Percentiles rank a stretch among this genome's conserved stretches.
Evolutionary conservation across 2,797 vertebrate species (phyloP).

Genomic region (Salmo trutta): DNA sequence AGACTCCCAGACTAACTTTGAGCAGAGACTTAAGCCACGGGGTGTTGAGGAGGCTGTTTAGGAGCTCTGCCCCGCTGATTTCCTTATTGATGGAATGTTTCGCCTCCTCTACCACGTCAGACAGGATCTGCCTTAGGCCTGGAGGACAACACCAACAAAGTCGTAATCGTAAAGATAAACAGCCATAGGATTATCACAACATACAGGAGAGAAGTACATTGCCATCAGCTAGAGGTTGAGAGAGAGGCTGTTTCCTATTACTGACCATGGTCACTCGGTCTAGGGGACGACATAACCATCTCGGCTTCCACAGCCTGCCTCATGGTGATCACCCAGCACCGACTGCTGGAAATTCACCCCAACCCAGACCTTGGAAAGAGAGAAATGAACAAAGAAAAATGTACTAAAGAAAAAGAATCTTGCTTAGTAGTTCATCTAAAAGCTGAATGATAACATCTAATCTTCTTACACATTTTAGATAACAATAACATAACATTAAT

Average conservation of each 20-base stretch:
- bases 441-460: neutral
- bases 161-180: neutral
- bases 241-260: neutral
- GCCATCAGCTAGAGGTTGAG: neutral
- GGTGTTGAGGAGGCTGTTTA: conserved; percentile 86
- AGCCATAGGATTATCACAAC: neutral
- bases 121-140: conserved; percentile 86
- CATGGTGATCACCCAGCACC: conserved; percentile 50
- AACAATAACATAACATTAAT: neutral
- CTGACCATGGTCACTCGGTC: conserved; percentile 75
- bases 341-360: neutral
- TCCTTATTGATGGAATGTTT: conserved; percentile 81
- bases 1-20: conserved; percentile 73
- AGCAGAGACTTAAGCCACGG: conserved; percentile 91
- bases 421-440: neutral
- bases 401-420: neutral
- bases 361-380: neutral
- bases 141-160: conserved; percentile 20
- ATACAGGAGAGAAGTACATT: neutral
- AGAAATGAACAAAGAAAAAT: neutral
- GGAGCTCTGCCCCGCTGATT: conserved; percentile 79
- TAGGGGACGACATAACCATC: conserved; percentile 50
- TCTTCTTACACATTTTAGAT: neutral
- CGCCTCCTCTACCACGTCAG: conserved; percentile 83
- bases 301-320: conserved; percentile 70